Evolutionary conservation across 2,797 vertebrate genomes (phyloP).

Genomic region (Microhierax caerulescens): DNA sequence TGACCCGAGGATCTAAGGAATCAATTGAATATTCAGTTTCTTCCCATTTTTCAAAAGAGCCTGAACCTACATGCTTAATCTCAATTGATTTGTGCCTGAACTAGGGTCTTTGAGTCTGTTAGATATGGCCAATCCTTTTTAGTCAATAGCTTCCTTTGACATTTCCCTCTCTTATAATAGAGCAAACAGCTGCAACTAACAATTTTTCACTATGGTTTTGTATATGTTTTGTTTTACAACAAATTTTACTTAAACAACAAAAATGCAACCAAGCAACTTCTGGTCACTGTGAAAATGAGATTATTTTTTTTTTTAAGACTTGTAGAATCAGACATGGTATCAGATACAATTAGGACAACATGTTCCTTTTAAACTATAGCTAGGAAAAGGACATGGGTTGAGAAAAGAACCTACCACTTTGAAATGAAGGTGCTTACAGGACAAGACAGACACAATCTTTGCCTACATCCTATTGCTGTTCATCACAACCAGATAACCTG

Average conservation of each 20-base stretch:
- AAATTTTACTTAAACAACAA: constrained; percentile 6
- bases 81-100: neutral
- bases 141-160: neutral
- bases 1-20: neutral
- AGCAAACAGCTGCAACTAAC: constrained; percentile 30
- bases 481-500: neutral
- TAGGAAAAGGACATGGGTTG: neutral
- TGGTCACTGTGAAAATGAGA: neutral
- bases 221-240: neutral
- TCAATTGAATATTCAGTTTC: neutral
- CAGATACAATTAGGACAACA: neutral
- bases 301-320: neutral
- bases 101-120: neutral
- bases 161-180: constrained; percentile 1
- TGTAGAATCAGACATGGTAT: neutral
- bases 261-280: neutral
- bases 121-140: neutral
- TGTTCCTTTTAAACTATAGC: neutral
- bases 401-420: accelerated
- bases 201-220: neutral
- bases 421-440: neutral
- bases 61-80: neutral
- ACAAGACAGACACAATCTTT: neutral
- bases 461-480: neutral
- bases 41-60: neutral